Evolutionary conservation across 2,797 vertebrate genomes (phyloP).

Genomic region (Taeniopygia guttata): DNA sequence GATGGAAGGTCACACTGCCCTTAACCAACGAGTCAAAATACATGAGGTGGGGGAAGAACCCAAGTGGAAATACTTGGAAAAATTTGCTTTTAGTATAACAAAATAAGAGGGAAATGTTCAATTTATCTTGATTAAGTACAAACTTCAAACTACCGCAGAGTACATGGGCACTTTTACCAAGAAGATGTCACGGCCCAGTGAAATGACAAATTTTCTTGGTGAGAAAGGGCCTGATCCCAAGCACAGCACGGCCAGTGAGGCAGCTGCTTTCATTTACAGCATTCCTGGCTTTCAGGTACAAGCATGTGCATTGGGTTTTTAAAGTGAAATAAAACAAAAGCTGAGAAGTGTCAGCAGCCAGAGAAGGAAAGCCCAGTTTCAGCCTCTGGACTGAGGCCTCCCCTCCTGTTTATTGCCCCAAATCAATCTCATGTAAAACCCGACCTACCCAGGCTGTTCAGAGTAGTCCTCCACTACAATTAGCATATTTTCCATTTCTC

Average conservation of each 20-base stretch:
- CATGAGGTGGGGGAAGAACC: not conserved
- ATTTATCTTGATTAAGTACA: not conserved
- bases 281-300: not conserved
- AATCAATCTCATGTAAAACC: not conserved
- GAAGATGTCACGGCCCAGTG: not conserved
- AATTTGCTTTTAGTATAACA: not conserved
- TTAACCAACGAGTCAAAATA: not conserved
- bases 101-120: not conserved
- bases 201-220: not conserved
- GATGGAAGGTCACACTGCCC: not conserved
- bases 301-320: not conserved
- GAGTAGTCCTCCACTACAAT: not conserved
- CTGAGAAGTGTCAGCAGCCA: not conserved
- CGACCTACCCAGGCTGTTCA: not conserved
- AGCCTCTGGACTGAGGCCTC: not conserved
- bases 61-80: fast-evolving
- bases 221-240: not conserved
- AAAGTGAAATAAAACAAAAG: not conserved
- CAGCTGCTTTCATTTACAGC: not conserved
- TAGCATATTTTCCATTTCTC: not conserved
- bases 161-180: fast-evolving
- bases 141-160: not conserved
- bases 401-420: not conserved
- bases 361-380: not conserved
- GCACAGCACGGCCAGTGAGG: not conserved